A percentile compares a stretch with the other conserved stretches of the same genome.
Conservation (phyloP, 2,113 vertebrate genomes). For the Paramormyrops kingsleyae region DNA sequence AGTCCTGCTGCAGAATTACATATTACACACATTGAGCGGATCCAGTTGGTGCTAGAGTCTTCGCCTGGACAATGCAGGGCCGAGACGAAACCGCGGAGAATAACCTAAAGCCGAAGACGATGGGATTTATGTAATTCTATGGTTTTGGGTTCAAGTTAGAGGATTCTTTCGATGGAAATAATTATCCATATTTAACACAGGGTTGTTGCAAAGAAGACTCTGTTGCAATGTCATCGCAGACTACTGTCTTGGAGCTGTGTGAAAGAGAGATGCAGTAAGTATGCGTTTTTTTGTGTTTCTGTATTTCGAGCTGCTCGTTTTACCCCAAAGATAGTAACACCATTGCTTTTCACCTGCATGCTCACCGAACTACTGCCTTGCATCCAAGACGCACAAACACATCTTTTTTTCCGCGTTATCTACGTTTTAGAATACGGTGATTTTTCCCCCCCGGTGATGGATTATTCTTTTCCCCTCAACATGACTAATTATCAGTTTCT, state of each 20-base stretch:
- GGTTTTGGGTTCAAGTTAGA: slow-evolving; percentile 30
- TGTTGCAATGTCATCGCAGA: slow-evolving; percentile 67
- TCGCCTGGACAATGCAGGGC: slow-evolving; percentile 16
- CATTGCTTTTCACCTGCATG: slow-evolving; percentile 41
- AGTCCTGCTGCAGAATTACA: slow-evolving; percentile 40
- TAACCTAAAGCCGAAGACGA: slow-evolving; percentile 17
- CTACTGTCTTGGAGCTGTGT: slow-evolving; percentile 70
- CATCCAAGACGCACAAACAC: background rate
- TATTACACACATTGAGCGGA: slow-evolving; percentile 29
- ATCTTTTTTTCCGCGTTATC: background rate
- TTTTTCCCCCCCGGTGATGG: background rate
- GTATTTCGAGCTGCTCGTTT: background rate
- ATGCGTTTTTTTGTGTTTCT: slow-evolving; percentile 32
- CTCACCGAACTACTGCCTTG: slow-evolving; percentile 49
- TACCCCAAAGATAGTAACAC: slow-evolving; percentile 4
- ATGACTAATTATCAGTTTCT: background rate
- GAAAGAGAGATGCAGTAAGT: slow-evolving; percentile 93
- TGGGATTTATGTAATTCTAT: slow-evolving; percentile 34
- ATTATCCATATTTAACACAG: slow-evolving; percentile 28
- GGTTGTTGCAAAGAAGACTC: slow-evolving; percentile 39
- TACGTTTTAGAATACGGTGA: background rate
- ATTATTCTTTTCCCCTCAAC: background rate
- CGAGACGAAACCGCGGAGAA: slow-evolving; percentile 26
- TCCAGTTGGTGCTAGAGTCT: slow-evolving; percentile 26
- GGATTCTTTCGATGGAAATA: slow-evolving; percentile 33